Conservation (phyloP, 2,113 vertebrate species). For the Aramus guarauna region DNA sequence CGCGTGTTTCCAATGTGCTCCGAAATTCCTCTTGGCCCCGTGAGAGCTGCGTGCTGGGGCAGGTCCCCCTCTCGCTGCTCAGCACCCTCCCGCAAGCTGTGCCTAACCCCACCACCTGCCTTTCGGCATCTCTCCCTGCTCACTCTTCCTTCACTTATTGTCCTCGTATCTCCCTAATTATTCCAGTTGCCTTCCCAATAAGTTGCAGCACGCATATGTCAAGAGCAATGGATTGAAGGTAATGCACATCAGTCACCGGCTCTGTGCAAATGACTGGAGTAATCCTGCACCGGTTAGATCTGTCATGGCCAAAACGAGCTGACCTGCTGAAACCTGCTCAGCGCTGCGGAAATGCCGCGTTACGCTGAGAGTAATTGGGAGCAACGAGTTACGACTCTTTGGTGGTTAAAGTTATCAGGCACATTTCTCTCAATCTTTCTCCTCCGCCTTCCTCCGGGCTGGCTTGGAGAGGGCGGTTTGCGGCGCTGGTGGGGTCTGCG, state of each 20-base stretch:
- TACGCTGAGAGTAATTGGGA: background rate
- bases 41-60: background rate
- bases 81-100: background rate
- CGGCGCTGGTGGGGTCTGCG: background rate
- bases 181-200: background rate
- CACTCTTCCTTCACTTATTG: background rate
- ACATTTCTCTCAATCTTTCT: background rate
- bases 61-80: background rate
- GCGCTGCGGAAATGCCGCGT: background rate
- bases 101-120: background rate
- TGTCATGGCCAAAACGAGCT: background rate
- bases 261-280: background rate
- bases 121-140: background rate
- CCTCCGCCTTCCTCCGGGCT: background rate
- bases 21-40: background rate
- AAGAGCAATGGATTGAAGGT: background rate
- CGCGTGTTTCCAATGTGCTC: accelerated
- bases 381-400: background rate
- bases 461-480: accelerated
- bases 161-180: background rate
- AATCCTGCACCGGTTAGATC: background rate
- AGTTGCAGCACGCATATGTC: background rate
- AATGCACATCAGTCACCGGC: background rate
- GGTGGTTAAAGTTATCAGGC: background rate
- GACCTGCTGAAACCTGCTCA: background rate